Percentiles rank a stretch among this genome's conserved stretches.
Evolutionary conservation across 2,888 invertebrate genomes (phyloP).

Genomic region (Nineta flava): DNA sequence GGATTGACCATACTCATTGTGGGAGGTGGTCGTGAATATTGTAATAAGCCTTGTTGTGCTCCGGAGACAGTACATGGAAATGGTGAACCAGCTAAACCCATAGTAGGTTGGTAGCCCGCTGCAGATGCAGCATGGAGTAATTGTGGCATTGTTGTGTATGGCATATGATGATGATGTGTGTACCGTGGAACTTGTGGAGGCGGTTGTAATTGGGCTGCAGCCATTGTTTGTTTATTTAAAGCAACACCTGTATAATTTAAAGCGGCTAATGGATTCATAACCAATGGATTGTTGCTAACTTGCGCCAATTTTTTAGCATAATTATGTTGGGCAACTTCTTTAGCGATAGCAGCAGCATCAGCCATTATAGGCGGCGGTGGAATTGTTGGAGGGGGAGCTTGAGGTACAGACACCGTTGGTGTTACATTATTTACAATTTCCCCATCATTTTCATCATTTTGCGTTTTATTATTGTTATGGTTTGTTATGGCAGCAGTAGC

Average conservation of each 20-base stretch:
- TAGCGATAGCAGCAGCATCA: slow-evolving; percentile 53
- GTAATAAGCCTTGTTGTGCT: slow-evolving; percentile 16
- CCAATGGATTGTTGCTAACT: slow-evolving; percentile 16
- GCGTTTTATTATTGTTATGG: slow-evolving; percentile 13
- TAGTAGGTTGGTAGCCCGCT: slow-evolving; percentile 21
- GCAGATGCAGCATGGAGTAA: slow-evolving; percentile 20
- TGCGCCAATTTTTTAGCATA: slow-evolving; percentile 55
- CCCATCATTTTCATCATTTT: slow-evolving; percentile 4
- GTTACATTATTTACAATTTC: slow-evolving; percentile 22
- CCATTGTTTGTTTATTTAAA: slow-evolving; percentile 43
- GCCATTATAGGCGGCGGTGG: slow-evolving; percentile 21
- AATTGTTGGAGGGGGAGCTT: slow-evolving; percentile 14
- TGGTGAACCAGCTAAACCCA: slow-evolving; percentile 16
- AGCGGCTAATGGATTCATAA: slow-evolving; percentile 30
- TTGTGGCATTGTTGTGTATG: slow-evolving; percentile 14
- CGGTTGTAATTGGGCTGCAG: slow-evolving; percentile 26
- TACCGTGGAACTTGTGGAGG: slow-evolving; percentile 20
- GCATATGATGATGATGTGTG: slow-evolving; percentile 14
- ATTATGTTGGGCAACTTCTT: slow-evolving; percentile 70
- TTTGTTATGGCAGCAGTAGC: slow-evolving; percentile 19
- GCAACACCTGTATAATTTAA: slow-evolving; percentile 54
- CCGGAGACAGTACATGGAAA: slow-evolving; percentile 4
- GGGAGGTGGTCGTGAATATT: slow-evolving; percentile 21
- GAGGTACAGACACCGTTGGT: slow-evolving; percentile 19
- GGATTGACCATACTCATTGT: slow-evolving; percentile 27